Percentiles rank a stretch among this genome's conserved stretches.
These are phyloP conservation scores for Monomorium pharaonis DNA, from an alignment of 1,140 invertebrate species.

Conservation along the genomic window DNA sequence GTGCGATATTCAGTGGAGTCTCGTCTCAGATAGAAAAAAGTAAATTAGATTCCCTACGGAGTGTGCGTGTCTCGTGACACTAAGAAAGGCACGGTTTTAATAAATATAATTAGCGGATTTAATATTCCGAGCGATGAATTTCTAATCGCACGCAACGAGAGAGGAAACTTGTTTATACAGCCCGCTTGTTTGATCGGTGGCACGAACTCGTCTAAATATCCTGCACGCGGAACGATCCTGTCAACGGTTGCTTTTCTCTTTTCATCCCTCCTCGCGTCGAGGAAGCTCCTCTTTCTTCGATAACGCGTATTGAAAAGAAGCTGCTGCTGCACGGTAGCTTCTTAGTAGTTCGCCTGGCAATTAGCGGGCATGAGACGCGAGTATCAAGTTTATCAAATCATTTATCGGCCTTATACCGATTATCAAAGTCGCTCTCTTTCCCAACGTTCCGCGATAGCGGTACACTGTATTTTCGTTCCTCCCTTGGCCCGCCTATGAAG, in stretches of 20 bases:
- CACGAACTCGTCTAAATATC: neutral
- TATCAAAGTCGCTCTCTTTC: neutral
- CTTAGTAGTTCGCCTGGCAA: neutral
- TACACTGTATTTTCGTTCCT: constrained; percentile 5
- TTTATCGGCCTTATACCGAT: neutral
- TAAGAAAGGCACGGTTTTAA: neutral
- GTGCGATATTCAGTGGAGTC: neutral
- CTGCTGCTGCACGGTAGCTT: neutral
- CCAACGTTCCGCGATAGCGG: neutral
- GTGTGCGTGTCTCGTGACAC: too few relatives aligned
- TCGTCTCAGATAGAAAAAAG: neutral
- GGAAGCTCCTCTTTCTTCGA: neutral
- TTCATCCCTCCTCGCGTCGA: neutral
- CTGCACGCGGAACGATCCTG: neutral
- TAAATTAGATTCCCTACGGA: neutral
- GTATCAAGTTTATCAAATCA: constrained; percentile 38
- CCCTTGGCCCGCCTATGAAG: constrained; percentile 5
- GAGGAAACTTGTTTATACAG: neutral
- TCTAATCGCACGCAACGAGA: neutral
- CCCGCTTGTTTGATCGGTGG: neutral
- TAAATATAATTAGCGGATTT: constrained; percentile 25
- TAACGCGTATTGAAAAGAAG: neutral
- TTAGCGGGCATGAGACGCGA: neutral
- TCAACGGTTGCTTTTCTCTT: neutral
- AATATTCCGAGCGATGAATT: neutral